Evolutionary conservation across 2,113 vertebrate species (phyloP).

Genomic region (Coptodon rendalli): DNA sequence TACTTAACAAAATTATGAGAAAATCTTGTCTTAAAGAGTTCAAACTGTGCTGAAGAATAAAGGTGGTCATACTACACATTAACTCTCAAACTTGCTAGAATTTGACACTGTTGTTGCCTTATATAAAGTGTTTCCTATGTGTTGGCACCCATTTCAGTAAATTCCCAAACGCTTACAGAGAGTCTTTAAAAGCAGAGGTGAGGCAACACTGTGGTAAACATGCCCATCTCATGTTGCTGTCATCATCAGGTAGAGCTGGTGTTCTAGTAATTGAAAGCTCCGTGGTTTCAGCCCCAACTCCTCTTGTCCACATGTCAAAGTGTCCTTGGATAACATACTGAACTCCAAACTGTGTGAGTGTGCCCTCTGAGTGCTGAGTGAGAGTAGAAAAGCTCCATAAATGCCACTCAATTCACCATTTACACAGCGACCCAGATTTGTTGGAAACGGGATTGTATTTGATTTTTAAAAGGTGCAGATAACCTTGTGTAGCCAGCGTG

Average conservation of each 20-base stretch:
- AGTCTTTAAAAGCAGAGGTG: background rate
- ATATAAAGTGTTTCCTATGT: background rate
- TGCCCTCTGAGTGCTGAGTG: background rate
- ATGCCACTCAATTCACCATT: background rate
- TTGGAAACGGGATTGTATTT: background rate
- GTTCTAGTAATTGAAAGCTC: background rate
- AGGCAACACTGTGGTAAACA: background rate
- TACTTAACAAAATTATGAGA: background rate
- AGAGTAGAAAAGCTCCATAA: background rate
- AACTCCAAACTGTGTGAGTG: background rate
- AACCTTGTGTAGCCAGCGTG: background rate
- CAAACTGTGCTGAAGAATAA: background rate
- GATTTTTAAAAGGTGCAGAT: background rate
- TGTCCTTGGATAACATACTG: background rate
- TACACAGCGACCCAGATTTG: background rate
- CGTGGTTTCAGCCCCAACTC: background rate
- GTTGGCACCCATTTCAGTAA: background rate
- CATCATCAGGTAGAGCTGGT: background rate
- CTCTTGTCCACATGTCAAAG: background rate
- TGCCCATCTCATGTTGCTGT: background rate
- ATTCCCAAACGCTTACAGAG: accelerated
- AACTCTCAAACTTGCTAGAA: background rate
- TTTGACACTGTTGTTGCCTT: background rate
- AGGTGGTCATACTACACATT: background rate
- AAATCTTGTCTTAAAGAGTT: background rate